These are phyloP conservation scores for Thryonomys swinderianus DNA, from an alignment of 2,113 vertebrate species.

Conservation along the genomic window DNA sequence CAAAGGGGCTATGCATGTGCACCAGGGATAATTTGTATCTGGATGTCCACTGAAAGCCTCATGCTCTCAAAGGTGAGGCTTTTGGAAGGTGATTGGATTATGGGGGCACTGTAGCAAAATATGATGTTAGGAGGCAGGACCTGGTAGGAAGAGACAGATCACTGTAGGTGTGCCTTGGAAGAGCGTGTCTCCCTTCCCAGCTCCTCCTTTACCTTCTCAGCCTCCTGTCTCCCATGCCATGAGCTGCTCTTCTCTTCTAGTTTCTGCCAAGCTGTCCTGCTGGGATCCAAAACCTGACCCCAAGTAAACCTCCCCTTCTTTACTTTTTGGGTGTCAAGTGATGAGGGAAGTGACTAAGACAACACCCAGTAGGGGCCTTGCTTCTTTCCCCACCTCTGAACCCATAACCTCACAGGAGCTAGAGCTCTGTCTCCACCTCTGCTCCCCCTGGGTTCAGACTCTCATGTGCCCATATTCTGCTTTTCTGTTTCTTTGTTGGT, in stretches of 20 bases:
- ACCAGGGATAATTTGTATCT: neutral
- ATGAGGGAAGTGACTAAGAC: neutral
- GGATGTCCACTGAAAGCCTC: neutral
- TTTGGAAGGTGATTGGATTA: neutral
- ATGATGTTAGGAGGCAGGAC: neutral
- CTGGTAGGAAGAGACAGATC: neutral
- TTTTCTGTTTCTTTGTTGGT: slow-evolving; percentile 7
- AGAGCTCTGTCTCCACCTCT: neutral
- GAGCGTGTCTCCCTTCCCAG: neutral
- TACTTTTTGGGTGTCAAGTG: neutral
- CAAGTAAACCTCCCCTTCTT: neutral
- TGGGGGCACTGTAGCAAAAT: neutral
- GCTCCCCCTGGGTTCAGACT: neutral
- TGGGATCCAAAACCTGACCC: neutral
- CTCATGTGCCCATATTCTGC: neutral
- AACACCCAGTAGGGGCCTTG: neutral
- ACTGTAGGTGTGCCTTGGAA: neutral
- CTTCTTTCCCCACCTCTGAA: neutral
- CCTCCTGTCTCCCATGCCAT: neutral
- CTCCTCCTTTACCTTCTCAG: neutral
- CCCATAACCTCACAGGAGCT: neutral
- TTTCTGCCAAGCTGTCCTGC: neutral
- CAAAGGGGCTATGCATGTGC: neutral
- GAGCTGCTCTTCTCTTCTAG: neutral
- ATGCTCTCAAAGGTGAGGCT: neutral